Evolutionary conservation across 2,113 vertebrate genomes (phyloP).

Genomic region (Agapornis roseicollis): DNA sequence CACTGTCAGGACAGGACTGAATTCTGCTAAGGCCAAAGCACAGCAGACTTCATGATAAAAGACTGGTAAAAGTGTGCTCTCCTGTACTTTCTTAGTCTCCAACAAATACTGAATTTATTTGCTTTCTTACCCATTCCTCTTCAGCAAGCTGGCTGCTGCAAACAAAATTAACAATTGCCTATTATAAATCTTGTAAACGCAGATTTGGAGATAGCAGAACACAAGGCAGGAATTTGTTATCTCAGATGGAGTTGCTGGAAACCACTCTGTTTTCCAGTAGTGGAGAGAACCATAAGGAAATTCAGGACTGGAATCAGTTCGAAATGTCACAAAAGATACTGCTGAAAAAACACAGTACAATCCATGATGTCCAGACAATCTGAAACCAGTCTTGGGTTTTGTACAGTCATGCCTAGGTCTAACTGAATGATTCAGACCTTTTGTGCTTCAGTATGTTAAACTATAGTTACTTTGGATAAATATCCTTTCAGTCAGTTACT

Average conservation of each 20-base stretch:
- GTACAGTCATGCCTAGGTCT: background rate
- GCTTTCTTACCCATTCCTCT: background rate
- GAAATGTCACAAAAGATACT: background rate
- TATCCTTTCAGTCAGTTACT: background rate
- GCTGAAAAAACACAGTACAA: background rate
- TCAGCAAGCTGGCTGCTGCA: background rate
- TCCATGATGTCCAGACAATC: background rate
- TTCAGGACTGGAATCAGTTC: background rate
- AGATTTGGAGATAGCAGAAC: constrained; percentile 48
- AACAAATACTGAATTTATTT: constrained; percentile 37
- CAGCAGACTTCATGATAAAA: background rate
- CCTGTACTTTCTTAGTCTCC: background rate
- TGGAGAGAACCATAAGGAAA: background rate
- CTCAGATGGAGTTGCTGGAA: constrained; percentile 4
- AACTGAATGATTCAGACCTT: background rate
- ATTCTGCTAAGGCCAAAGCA: background rate
- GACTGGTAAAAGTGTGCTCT: background rate
- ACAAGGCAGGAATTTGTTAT: constrained; percentile 17
- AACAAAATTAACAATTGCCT: constrained; percentile 47
- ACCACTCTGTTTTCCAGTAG: background rate
- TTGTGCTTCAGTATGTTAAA: background rate
- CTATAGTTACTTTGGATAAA: background rate
- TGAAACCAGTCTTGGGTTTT: background rate
- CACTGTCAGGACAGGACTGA: constrained; percentile 13
- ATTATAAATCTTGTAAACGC: constrained; percentile 39